These are phyloP conservation scores for Tachypleus tridentatus DNA, from an alignment of 1,140 invertebrate species.

Conservation along the genomic window DNA sequence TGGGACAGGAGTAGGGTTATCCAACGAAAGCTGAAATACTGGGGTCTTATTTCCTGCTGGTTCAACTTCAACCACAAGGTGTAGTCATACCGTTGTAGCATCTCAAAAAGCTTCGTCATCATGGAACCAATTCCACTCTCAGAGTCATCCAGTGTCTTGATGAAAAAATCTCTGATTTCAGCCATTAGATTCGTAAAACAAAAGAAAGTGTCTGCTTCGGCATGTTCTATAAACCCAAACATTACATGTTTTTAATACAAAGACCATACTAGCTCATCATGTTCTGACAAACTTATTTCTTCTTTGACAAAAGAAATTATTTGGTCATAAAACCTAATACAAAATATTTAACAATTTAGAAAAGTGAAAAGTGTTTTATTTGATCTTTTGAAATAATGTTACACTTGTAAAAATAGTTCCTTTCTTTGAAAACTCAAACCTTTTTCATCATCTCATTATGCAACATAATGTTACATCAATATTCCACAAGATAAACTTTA, in stretches of 20 bases:
- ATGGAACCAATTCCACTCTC: constrained; percentile 70
- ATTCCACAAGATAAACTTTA: too few relatives aligned
- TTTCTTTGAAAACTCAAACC: too few relatives aligned
- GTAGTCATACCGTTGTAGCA: constrained; percentile 61
- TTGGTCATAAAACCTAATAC: too few relatives aligned
- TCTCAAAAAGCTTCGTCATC: constrained; percentile 62
- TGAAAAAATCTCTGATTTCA: constrained; percentile 96
- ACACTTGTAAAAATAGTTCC: too few relatives aligned
- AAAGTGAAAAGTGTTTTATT: too few relatives aligned
- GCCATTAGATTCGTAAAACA: constrained; percentile 60
- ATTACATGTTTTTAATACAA: background rate
- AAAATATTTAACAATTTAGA: too few relatives aligned
- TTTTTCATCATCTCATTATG: too few relatives aligned
- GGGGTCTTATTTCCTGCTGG: constrained; percentile 71
- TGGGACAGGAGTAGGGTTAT: constrained; percentile 90
- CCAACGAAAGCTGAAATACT: constrained; percentile 97
- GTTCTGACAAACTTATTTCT: background rate
- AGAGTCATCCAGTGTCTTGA: constrained; percentile 85
- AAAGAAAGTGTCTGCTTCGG: constrained; percentile 95
- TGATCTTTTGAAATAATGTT: too few relatives aligned
- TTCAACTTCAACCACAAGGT: constrained; percentile 59
- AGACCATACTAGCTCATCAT: background rate
- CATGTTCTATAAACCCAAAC: constrained; percentile 50
- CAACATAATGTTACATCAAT: too few relatives aligned
- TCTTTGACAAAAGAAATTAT: too few relatives aligned